A percentile compares a stretch with the other conserved stretches of the same genome.
These are phyloP conservation scores for Gibbula magus DNA, from an alignment of 2,888 invertebrate species.

Conservation along the genomic window DNA sequence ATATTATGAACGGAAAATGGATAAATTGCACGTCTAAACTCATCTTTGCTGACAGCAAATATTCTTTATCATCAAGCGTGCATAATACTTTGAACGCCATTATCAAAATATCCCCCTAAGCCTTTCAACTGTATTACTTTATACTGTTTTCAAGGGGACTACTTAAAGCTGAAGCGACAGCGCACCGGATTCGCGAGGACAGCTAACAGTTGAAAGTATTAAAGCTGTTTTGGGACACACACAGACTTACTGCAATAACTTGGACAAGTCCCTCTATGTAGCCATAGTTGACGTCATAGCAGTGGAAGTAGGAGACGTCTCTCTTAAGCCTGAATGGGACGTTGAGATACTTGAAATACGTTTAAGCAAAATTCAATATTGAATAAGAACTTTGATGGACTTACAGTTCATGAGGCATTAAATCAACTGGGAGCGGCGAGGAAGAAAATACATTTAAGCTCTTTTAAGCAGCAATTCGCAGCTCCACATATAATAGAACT, in stretches of 20 bases:
- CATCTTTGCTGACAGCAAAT: too few species aligned
- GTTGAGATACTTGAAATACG: not conserved
- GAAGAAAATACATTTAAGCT: not conserved
- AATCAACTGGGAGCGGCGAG: not conserved
- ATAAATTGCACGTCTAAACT: too few species aligned
- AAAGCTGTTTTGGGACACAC: not conserved
- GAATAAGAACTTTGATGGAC: not conserved
- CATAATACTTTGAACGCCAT: too few species aligned
- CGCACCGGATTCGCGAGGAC: not conserved
- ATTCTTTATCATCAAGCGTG: too few species aligned
- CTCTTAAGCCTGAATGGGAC: not conserved
- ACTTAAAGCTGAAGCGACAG: not conserved
- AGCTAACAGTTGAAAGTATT: not conserved
- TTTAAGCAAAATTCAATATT: not conserved
- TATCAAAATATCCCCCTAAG: not conserved
- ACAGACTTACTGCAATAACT: not conserved
- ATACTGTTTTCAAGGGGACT: not conserved
- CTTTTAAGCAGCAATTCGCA: not conserved
- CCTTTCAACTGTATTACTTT: not conserved
- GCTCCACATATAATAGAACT: not conserved
- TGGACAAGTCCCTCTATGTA: not conserved
- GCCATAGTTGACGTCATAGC: not conserved
- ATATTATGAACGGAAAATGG: too few species aligned
- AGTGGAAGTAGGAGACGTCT: not conserved
- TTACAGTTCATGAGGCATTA: not conserved